phyloP scores from a whole-genome alignment of 2,888 invertebrate genomes.

The Macropis europaea region DNA sequence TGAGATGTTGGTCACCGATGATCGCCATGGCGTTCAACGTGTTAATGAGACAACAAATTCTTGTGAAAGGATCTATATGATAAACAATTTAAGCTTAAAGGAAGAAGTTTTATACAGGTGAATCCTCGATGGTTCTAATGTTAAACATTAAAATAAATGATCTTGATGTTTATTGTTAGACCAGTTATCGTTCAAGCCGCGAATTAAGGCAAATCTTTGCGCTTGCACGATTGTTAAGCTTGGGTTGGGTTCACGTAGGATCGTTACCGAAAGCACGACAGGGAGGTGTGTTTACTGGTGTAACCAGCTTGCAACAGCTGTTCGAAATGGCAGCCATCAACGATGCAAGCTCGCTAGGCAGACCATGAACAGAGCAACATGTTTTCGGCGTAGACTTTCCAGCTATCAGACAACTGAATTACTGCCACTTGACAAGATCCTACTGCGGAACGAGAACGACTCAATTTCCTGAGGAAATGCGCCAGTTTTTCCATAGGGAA shows the following conservation, averaged over 20 bases:
- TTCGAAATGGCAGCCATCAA: conserved; percentile 14
- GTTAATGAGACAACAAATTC: too few species aligned
- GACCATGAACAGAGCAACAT: neutral
- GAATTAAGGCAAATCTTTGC: neutral
- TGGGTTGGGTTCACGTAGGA: neutral
- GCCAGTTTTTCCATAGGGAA: neutral
- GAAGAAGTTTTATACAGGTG: too few species aligned
- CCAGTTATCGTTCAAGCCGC: neutral
- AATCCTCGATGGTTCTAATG: too few species aligned
- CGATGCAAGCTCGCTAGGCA: neutral
- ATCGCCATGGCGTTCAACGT: too few species aligned
- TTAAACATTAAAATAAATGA: too few species aligned
- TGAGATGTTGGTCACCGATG: too few species aligned
- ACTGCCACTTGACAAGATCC: conserved; percentile 2
- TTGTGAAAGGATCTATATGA: too few species aligned
- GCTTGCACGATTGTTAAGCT: neutral
- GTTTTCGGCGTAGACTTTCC: neutral
- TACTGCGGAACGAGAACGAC: neutral
- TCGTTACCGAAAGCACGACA: neutral
- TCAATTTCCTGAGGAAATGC: conserved; percentile 16
- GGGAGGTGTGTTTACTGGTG: neutral
- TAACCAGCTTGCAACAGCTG: conserved; percentile 21
- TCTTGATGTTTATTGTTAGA: too few species aligned
- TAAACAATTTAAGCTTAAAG: too few species aligned
- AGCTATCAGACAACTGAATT: conserved; percentile 6